These are phyloP conservation scores for Tonatia bakeri DNA, from an alignment of 2,113 vertebrate genomes.

Conservation along the genomic window DNA sequence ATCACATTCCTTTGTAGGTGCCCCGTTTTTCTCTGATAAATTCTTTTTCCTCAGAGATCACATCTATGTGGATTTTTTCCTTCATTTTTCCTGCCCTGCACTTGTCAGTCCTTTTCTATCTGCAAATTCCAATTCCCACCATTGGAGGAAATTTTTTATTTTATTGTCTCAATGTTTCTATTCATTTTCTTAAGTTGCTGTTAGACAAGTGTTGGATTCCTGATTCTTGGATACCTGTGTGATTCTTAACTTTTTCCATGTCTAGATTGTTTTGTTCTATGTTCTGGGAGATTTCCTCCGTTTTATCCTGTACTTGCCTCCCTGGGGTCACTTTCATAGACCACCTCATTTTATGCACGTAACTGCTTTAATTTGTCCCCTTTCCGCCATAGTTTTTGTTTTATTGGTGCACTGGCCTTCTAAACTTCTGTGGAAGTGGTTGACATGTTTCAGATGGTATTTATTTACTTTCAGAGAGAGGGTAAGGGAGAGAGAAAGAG, in stretches of 20 bases:
- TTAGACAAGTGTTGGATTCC: not conserved
- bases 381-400: not conserved
- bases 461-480: too few relatives aligned
- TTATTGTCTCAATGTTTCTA: not conserved
- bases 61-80: not conserved
- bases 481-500: too few relatives aligned
- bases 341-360: not conserved
- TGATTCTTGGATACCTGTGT: not conserved
- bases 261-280: not conserved
- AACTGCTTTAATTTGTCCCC: not conserved
- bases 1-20: not conserved
- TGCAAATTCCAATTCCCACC: not conserved
- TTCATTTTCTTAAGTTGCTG: constrained; percentile 13
- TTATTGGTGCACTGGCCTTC: not conserved
- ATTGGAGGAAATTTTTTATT: not conserved
- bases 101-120: not conserved
- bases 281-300: not conserved
- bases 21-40: not conserved
- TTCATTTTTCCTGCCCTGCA: not conserved
- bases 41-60: not conserved
- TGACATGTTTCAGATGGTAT: not conserved
- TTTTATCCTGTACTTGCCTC: not conserved
- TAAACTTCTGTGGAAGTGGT: not conserved
- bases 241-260: not conserved
- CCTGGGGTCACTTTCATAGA: not conserved